Evolutionary conservation across 2,113 vertebrate species (phyloP).

Genomic region (Pangasianodon gigas): DNA sequence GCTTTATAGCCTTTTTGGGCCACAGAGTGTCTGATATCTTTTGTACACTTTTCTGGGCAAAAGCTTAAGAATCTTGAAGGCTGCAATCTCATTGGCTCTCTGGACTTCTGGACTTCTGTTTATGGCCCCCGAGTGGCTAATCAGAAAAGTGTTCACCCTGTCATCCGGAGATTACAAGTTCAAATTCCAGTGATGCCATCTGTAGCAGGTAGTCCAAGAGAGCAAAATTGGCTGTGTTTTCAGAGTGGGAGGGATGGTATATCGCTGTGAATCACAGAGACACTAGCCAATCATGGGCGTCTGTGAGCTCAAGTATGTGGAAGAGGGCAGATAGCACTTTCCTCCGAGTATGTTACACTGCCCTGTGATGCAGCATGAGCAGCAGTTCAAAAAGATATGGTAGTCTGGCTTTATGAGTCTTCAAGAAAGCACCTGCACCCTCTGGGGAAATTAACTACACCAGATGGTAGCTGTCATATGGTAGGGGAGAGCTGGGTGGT

Average conservation of each 20-base stretch:
- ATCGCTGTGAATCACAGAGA: background rate
- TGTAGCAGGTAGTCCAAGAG: background rate
- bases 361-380: background rate
- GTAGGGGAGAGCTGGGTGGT: background rate
- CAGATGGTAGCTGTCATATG: background rate
- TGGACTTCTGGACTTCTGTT: background rate
- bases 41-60: background rate
- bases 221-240: background rate
- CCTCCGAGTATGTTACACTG: background rate
- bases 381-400: background rate
- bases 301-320: background rate
- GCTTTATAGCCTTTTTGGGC: background rate
- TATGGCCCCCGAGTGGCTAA: background rate
- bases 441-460: background rate
- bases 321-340: background rate
- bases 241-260: background rate
- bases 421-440: background rate
- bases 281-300: background rate
- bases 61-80: background rate
- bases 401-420: background rate
- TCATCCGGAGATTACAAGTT: background rate
- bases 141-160: background rate
- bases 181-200: background rate
- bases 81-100: background rate
- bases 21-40: background rate